A percentile compares a stretch with the other conserved stretches of the same genome.
Evolutionary conservation across 1,140 invertebrate species (phyloP).

Genomic region (Psix sp.): DNA sequence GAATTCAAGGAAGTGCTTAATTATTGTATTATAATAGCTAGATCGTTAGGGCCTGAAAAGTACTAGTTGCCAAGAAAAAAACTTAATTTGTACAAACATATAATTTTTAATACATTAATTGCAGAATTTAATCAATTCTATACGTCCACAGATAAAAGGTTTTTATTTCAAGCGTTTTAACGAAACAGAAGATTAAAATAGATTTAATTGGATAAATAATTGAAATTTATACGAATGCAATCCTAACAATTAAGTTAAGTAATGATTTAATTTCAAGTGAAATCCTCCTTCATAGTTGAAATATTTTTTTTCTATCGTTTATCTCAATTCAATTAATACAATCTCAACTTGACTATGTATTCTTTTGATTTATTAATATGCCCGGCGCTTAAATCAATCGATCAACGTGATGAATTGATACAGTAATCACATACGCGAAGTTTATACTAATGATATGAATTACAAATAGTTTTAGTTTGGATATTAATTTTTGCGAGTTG

Average conservation of each 20-base stretch:
- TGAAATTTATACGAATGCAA: conserved; percentile 17
- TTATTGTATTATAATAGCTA: conserved; percentile 45
- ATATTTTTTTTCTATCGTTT: no score
- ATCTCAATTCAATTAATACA: no score
- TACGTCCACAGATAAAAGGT: conserved; percentile 23
- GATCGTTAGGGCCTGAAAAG: conserved; percentile 48
- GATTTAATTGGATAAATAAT: conserved; percentile 26
- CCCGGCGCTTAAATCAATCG: no score
- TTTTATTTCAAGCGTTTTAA: conserved; percentile 4
- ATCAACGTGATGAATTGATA: no score
- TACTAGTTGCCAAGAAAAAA: conserved; percentile 27
- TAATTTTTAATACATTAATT: conserved; percentile 33
- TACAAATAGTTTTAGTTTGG: not conserved
- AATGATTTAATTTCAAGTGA: conserved; percentile 21
- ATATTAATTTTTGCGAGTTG: conserved; percentile 7
- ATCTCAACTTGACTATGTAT: no score
- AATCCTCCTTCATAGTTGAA: no score
- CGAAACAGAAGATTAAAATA: conserved; percentile 19
- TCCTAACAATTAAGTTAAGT: conserved; percentile 18
- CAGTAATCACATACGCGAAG: no score
- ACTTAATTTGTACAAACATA: conserved; percentile 35
- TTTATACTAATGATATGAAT: no score
- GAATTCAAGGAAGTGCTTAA: conserved; percentile 48
- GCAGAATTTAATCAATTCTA: conserved; percentile 40
- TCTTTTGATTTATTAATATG: no score